A percentile compares a stretch with the other conserved stretches of the same genome.
phyloP scores from a whole-genome alignment of 1,140 invertebrate genomes.

The Danaus plexippus region DNA sequence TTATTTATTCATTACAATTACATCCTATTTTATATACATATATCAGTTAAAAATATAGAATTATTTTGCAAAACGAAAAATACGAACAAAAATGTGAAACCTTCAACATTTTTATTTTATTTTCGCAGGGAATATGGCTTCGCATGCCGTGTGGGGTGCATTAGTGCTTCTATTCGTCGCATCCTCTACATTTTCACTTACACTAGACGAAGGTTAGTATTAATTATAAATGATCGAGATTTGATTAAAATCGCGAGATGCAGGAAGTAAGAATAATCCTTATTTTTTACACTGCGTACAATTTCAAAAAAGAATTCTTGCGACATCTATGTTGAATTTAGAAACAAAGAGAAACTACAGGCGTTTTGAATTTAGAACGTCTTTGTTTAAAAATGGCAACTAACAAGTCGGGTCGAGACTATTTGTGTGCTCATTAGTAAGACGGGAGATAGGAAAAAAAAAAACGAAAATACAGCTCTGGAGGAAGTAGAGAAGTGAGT shows the following conservation, averaged over 20 bases:
- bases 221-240: background rate
- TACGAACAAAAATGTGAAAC: too few relatives aligned
- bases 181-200: slow-evolving; percentile 30
- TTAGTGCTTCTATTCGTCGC: slow-evolving; percentile 29
- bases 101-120: slow-evolving; percentile 6
- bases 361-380: slow-evolving; percentile 16
- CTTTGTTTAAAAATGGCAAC: slow-evolving; percentile 17
- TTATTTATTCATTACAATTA: too few relatives aligned
- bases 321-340: too few relatives aligned
- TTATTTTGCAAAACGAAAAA: too few relatives aligned
- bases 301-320: too few relatives aligned
- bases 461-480: slow-evolving; percentile 15
- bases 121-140: slow-evolving; percentile 49
- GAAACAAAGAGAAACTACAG: too few relatives aligned
- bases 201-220: slow-evolving; percentile 47
- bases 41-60: too few relatives aligned
- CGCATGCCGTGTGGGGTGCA: slow-evolving; percentile 28
- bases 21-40: too few relatives aligned
- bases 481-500: background rate
- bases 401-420: slow-evolving; percentile 19
- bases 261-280: too few relatives aligned
- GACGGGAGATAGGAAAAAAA: slow-evolving; percentile 15
- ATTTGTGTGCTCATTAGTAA: slow-evolving; percentile 42
- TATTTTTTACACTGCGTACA: too few relatives aligned
- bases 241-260: too few relatives aligned